These are phyloP conservation scores for Agrypnus murinus DNA, from an alignment of 2,888 invertebrate species.

Conservation along the genomic window DNA sequence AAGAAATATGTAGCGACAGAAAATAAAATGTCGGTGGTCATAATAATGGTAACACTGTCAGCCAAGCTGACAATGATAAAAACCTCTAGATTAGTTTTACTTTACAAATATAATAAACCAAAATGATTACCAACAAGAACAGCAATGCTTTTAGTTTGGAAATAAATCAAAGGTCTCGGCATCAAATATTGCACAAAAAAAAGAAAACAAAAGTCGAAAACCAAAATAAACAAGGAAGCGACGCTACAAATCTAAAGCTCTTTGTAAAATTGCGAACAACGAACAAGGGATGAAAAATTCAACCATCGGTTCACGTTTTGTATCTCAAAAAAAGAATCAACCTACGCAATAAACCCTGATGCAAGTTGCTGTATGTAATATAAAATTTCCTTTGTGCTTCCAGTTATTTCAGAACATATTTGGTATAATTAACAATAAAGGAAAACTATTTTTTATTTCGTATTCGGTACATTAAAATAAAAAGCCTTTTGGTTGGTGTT, in stretches of 20 bases:
- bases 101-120: slow-evolving; percentile 24
- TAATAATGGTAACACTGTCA: too few species aligned
- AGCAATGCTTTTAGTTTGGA: slow-evolving; percentile 35
- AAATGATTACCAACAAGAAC: slow-evolving; percentile 14
- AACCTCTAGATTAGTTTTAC: slow-evolving; percentile 14
- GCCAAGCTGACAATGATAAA: neutral
- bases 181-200: slow-evolving; percentile 34
- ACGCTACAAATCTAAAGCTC: slow-evolving; percentile 36
- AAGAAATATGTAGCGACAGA: too few species aligned
- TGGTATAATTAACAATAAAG: slow-evolving; percentile 28
- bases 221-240: slow-evolving; percentile 34
- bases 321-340: slow-evolving; percentile 3
- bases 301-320: slow-evolving; percentile 12
- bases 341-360: slow-evolving; percentile 20
- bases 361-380: neutral
- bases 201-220: slow-evolving; percentile 33
- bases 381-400: slow-evolving; percentile 11
- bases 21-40: too few species aligned
- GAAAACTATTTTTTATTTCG: too few species aligned
- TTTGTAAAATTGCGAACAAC: slow-evolving; percentile 38
- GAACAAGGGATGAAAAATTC: slow-evolving; percentile 28
- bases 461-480: too few species aligned
- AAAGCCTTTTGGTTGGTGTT: too few species aligned
- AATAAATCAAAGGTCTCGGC: slow-evolving; percentile 29
- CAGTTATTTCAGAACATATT: slow-evolving; percentile 17